Percentiles rank a stretch among this genome's conserved stretches.
These are phyloP conservation scores for Oryzias javanicus DNA, from an alignment of 2,113 vertebrate species.

Conservation along the genomic window DNA sequence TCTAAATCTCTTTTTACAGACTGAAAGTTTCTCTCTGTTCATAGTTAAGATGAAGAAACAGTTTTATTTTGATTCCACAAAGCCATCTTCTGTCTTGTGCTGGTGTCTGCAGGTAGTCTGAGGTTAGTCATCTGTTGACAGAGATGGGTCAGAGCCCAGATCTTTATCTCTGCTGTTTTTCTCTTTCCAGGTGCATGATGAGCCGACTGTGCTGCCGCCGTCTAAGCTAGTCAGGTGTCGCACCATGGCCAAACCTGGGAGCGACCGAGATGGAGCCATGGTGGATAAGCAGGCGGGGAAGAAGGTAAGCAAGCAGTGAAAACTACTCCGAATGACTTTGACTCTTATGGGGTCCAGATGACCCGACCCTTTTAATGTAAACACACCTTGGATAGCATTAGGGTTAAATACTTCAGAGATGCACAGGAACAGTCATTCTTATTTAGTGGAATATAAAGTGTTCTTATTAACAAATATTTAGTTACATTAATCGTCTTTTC, in stretches of 20 bases:
- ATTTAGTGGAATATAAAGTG: too few species aligned
- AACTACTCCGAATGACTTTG: not conserved
- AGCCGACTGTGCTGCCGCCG: slow-evolving; percentile 79
- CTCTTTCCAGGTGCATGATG: slow-evolving; percentile 87
- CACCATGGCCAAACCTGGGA: slow-evolving; percentile 99
- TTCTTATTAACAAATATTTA: too few species aligned
- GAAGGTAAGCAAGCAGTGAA: slow-evolving; percentile 80
- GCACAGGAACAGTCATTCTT: too few species aligned
- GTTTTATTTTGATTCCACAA: slow-evolving; percentile 3
- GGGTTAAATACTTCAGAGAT: too few species aligned
- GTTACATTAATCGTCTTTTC: too few species aligned
- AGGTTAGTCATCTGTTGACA: not conserved
- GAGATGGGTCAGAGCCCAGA: slow-evolving; percentile 2
- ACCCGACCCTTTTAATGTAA: too few species aligned
- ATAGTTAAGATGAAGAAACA: not conserved
- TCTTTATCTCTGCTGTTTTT: slow-evolving; percentile 22
- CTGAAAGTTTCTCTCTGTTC: slow-evolving; percentile 1
- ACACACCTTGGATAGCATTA: too few species aligned
- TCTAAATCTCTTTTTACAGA: too few species aligned
- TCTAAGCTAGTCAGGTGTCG: slow-evolving; percentile 86
- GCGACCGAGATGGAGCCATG: slow-evolving; percentile 95
- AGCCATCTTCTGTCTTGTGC: slow-evolving; percentile 17
- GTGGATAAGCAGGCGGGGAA: slow-evolving; percentile 94
- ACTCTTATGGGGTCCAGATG: too few species aligned
- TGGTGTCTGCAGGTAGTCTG: not conserved